Evolutionary conservation across 2,113 vertebrate genomes (phyloP).

Genomic region (Psophia crepitans): DNA sequence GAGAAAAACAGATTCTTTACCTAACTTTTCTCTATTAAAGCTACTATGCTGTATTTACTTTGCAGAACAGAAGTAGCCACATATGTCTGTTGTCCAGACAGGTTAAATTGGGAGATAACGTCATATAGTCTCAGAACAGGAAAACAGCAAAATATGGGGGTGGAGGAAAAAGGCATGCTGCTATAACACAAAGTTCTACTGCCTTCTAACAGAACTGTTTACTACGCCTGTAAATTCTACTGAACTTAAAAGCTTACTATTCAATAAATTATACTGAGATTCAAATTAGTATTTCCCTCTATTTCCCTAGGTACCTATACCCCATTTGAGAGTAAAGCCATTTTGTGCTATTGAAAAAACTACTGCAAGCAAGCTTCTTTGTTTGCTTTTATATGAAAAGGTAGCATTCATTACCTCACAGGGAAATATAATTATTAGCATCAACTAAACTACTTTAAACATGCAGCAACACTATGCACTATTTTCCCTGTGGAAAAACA

Average conservation of each 20-base stretch:
- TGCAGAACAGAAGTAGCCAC: neutral
- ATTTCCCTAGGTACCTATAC: neutral
- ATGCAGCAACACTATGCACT: neutral
- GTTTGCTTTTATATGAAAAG: neutral
- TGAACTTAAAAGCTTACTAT: neutral
- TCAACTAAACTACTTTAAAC: neutral
- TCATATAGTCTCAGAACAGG: neutral
- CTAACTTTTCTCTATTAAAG: neutral
- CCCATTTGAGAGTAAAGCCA: neutral
- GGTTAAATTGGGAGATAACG: fast-evolving
- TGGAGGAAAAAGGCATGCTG: neutral
- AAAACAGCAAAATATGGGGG: neutral
- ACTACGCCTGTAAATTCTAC: neutral
- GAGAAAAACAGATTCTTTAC: neutral
- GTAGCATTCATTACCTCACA: neutral
- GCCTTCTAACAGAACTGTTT: neutral
- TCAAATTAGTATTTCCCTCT: neutral
- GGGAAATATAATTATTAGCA: neutral
- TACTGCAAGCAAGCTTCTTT: neutral
- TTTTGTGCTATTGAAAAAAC: neutral
- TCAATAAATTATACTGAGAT: neutral
- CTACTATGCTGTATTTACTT: neutral
- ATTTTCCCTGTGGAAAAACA: neutral
- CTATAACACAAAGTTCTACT: neutral
- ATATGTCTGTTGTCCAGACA: neutral